Conservation (phyloP, 2,797 vertebrate genomes). For the Epinephelus malabaricus region DNA sequence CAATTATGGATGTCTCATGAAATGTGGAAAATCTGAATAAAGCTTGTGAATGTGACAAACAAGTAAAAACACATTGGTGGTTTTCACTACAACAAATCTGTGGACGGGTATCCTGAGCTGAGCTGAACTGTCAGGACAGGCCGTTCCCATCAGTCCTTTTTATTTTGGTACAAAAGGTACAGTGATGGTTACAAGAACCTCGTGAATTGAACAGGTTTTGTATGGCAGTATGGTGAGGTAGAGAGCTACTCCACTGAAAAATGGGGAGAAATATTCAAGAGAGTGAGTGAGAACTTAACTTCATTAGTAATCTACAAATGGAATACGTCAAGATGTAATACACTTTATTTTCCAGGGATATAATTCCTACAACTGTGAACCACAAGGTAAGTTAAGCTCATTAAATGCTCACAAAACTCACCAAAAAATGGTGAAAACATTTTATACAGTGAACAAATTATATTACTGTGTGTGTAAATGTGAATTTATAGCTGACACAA, state of each 20-base stretch:
- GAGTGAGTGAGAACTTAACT: neutral
- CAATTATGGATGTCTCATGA: neutral
- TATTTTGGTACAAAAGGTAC: constrained; percentile 14
- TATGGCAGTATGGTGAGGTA: neutral
- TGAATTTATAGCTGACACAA: no score
- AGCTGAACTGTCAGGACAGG: constrained; percentile 18
- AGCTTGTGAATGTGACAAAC: constrained; percentile 15
- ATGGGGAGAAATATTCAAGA: neutral
- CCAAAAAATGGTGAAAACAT: no score
- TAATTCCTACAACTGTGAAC: neutral
- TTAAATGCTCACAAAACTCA: no score
- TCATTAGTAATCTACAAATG: neutral
- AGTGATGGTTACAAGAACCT: constrained; percentile 22
- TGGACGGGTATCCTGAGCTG: neutral
- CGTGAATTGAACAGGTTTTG: constrained; percentile 14
- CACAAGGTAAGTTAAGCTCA: neutral
- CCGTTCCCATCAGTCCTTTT: constrained; percentile 15
- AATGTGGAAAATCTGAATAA: constrained; percentile 3
- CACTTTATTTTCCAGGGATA: neutral
- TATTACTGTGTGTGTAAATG: no score
- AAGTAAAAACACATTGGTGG: constrained; percentile 9
- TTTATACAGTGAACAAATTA: no score
- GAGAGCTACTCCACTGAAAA: neutral
- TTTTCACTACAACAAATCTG: constrained; percentile 10
- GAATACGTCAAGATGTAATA: neutral